Evolutionary conservation across 2,113 vertebrate species (phyloP).

Genomic region (Nothoprocta perdicaria): DNA sequence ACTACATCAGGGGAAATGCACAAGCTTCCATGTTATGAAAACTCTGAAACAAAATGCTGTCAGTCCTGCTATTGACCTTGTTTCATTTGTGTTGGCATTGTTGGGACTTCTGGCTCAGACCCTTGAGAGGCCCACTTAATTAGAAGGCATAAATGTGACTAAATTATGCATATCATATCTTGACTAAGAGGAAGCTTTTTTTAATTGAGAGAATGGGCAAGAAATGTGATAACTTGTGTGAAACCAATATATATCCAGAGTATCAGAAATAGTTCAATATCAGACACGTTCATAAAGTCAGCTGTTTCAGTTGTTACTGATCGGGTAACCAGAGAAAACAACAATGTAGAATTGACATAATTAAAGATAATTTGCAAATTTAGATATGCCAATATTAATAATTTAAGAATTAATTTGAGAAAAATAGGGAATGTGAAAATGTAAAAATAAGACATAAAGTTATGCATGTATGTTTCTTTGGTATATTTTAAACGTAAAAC

Average conservation of each 20-base stretch:
- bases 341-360: neutral
- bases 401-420: neutral
- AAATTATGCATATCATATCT: neutral
- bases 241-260: neutral
- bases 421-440: neutral
- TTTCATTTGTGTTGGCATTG: neutral
- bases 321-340: neutral
- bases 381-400: neutral
- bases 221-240: neutral
- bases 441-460: neutral
- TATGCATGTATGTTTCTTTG: neutral
- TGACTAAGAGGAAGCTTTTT: neutral
- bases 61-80: neutral
- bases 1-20: neutral
- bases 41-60: neutral
- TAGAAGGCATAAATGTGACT: slow-evolving; percentile 17
- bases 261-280: neutral
- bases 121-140: slow-evolving; percentile 41
- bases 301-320: neutral
- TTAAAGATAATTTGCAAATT: neutral
- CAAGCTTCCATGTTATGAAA: neutral
- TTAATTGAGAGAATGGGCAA: neutral
- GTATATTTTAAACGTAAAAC: neutral
- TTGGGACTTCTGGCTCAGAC: neutral
- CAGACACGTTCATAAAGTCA: neutral